Conservation (phyloP, 2,888 invertebrate species). For the Tetragonula carbonaria region DNA sequence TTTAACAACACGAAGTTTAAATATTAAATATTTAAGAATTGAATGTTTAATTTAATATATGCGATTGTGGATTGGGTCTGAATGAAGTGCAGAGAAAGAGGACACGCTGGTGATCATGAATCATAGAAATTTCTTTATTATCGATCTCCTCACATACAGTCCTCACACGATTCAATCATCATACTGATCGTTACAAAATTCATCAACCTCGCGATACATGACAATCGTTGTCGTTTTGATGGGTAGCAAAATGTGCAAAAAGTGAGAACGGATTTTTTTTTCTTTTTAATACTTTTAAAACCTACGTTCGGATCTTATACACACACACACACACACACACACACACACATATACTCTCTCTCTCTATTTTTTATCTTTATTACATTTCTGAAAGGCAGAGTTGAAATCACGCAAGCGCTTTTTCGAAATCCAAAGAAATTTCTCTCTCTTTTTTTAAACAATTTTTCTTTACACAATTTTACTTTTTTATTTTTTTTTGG, state of each 20-base stretch:
- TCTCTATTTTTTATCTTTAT: neutral
- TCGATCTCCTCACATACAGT: conserved; percentile 57
- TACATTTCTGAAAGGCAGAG: neutral
- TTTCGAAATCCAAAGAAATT: neutral
- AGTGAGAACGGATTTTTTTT: conserved; percentile 33
- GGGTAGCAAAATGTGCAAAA: conserved; percentile 43
- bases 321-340: no score
- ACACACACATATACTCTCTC: no score
- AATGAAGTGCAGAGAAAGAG: neutral
- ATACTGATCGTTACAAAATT: conserved; percentile 52
- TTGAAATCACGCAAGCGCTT: neutral
- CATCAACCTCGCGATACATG: conserved; percentile 33
- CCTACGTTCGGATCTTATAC: neutral
- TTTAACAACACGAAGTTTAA: no score
- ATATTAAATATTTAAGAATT: no score
- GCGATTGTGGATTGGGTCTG: no score
- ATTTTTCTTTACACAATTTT: neutral
- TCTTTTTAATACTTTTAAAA: neutral
- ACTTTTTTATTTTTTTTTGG: neutral
- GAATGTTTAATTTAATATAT: neutral
- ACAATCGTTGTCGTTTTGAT: neutral
- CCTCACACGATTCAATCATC: conserved; percentile 31
- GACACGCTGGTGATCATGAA: conserved; percentile 8
- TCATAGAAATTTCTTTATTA: conserved; percentile 66
- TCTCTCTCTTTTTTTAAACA: neutral